Evolutionary conservation across 2,113 vertebrate genomes (phyloP).

Genomic region (Pipa parva): DNA sequence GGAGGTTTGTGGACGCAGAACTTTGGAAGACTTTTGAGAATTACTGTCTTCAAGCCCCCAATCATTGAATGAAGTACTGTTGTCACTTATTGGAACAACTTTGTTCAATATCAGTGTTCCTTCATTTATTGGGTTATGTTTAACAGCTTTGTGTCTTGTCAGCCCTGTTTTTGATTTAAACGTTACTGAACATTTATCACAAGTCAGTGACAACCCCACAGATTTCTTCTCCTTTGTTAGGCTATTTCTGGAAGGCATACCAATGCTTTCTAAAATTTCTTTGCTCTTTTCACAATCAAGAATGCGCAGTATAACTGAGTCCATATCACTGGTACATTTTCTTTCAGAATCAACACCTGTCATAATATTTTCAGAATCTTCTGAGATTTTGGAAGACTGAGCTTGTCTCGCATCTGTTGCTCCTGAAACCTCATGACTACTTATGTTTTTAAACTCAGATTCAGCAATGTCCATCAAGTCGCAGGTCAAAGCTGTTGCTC

Average conservation of each 20-base stretch:
- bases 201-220: constrained; percentile 47
- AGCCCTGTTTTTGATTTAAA: constrained; percentile 85
- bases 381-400: background rate
- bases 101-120: constrained; percentile 36
- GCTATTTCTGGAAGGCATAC: constrained; percentile 48
- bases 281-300: constrained; percentile 38
- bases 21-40: constrained; percentile 41
- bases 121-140: constrained; percentile 67
- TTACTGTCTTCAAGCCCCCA: background rate
- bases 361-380: background rate
- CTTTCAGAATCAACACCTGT: constrained; percentile 13
- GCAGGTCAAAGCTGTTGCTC: background rate
- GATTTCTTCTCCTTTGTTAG: constrained; percentile 44
- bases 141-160: constrained; percentile 89
- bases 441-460: background rate
- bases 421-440: background rate
- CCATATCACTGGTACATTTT: constrained; percentile 15
- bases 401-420: constrained; percentile 15
- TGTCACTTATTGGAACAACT: background rate
- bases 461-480: background rate
- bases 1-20: constrained; percentile 16
- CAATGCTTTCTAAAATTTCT: constrained; percentile 5
- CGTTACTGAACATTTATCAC: constrained; percentile 80
- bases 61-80: background rate
- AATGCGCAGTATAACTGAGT: constrained; percentile 2